phyloP scores from a whole-genome alignment of 2,797 vertebrate genomes.

The Adelosebastes latens region DNA sequence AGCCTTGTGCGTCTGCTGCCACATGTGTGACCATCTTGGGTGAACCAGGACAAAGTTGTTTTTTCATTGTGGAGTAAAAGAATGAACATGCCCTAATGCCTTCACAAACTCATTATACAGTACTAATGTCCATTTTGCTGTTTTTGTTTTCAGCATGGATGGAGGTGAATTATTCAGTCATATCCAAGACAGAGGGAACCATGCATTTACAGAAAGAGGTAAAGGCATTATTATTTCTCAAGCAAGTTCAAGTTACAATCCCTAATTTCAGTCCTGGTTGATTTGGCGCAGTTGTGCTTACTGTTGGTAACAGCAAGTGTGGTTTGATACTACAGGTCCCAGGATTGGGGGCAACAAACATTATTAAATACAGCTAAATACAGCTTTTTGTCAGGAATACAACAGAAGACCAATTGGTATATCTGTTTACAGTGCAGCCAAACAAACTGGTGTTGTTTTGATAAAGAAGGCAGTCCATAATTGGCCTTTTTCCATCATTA shows the following conservation, averaged over 20 bases:
- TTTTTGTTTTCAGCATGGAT: constrained; percentile 84
- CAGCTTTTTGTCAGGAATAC: not conserved
- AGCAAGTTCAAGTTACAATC: not conserved
- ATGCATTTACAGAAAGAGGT: constrained; percentile 93
- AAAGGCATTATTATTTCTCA: constrained; percentile 17
- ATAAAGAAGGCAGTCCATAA: not conserved
- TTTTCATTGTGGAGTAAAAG: not conserved
- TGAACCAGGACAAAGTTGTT: not conserved
- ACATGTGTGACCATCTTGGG: not conserved
- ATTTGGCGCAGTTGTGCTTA: not conserved
- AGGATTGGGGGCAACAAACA: not conserved
- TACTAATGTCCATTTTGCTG: not conserved
- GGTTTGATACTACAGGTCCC: not conserved
- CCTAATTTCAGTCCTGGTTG: not conserved
- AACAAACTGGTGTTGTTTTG: no score
- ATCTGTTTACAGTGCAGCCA: not conserved
- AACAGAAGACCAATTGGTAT: not conserved
- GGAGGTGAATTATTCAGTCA: constrained; percentile 91
- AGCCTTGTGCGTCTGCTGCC: not conserved
- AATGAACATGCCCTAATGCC: not conserved
- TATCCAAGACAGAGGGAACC: constrained; percentile 90
- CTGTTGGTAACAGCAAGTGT: not conserved
- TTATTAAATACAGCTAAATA: no score
- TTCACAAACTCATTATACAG: not conserved
- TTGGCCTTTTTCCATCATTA: not conserved